Evolutionary conservation across 2,113 vertebrate species (phyloP), one percentile per base, ranked within the genome.

Genomic region (Chunga burmeisteri): DNA sequence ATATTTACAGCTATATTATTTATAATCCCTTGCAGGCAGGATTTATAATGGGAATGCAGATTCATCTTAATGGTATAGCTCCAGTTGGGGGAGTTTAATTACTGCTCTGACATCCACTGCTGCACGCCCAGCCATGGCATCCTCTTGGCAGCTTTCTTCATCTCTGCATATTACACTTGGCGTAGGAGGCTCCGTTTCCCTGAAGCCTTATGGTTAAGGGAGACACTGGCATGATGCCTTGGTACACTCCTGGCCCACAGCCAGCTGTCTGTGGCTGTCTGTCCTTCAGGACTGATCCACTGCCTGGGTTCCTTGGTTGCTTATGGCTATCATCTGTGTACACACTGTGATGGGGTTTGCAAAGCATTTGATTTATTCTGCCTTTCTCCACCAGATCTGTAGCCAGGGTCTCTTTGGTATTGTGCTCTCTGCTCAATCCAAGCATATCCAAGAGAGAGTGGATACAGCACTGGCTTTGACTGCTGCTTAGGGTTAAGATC

Each of bases 151-250:
- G 92, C 87, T 85, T 89, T 23, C 96, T 92, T 89, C 94, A 44
- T 86, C 89, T 32, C 10, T 44, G 70, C 61, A 20, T 34, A 27
- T 88, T 86, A 61, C 56, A 9, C 70, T 85, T 66, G 61, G 87
- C 6, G 50, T 96, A 50, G 95, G 97, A 96, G 93, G 93, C 73
- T 88, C 71, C 81, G 25, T 55, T 94, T 96, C 87, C 95, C 93
- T 29, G 13, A 88, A 94, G 91, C 85, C 89, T 73, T 77, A 80
- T 26, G 11, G 65, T 68, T 40, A 42, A 91, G 73, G 83, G 40
- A 95, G 81, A 62, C 59, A 11, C 20, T 91, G 91, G 89, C 94
- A 68, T 3, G 25, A 49, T 53, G 93, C 94, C 88, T 44, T 70
- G 79, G 55, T 29, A 46, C 2, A 2, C 53, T 90, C 3, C 82